Evolutionary conservation across 2,888 invertebrate genomes (phyloP), one percentile per base, ranked within the genome.

Genomic region (Erebia palarica): DNA sequence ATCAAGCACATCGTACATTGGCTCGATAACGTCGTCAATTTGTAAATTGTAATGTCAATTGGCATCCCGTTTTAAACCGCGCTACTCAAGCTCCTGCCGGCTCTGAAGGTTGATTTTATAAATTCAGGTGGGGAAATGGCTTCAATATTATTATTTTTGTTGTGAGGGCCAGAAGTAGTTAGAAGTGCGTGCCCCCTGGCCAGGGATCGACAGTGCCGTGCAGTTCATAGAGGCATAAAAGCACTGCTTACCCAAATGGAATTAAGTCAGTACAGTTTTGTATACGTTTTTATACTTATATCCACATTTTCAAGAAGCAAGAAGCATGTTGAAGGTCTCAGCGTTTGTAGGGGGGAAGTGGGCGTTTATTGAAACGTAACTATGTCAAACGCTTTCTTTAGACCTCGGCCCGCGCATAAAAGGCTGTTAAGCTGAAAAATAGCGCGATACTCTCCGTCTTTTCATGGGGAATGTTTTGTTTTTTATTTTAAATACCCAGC

Each of bases 31-130:
- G 21, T 70, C 71, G 65, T 68, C 73, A 73, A 73, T 73, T 70
- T 70, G 58, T 72, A 65, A 72, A 72, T 72, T 74, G 72, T 65
- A 63, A 65, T 70, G 70, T 65, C 74, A 74, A 74, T 72, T 74
- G 74, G 60, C 72, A 60, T 70, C 74, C 70, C 55, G 74, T 61
- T 70, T 65, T 68, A 61, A 63, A 61, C 18, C 49, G 65, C 21
- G 13, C 60, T 60, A 16, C 47, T 14, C 57, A 42, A 11, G 63
- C 57, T 21, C 60, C 10, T 61, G 59, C 44, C 16, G 27, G 47
- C 49, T 51, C 14, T 42, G 42, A n/a, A 49, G 49, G 63, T 14
- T 27, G 49, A 27, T 51, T 64, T 64, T 64, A 18, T 18, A 55
- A 44, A 66, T 49, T 67, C 55, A 63, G 13, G 47, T n/a, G 27